phyloP scores from a whole-genome alignment of 35 echinoderm and acorn worm genomes.

The Acanthaster planci region DNA sequence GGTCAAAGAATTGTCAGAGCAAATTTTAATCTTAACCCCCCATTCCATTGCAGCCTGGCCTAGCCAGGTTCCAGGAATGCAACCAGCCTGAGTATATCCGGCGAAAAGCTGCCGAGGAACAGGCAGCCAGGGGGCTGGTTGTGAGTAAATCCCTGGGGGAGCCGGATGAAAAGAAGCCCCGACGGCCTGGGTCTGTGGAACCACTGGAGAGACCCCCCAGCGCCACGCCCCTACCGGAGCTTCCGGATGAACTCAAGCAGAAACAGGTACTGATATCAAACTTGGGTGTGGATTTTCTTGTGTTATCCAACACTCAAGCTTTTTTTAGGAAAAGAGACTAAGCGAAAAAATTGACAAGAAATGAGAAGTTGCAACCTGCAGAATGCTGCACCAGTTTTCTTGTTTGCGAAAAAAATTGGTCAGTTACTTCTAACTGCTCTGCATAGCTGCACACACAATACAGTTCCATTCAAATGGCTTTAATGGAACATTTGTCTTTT shows the following conservation, averaged over 20 bases:
- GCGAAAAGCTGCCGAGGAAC: conserved; percentile 85
- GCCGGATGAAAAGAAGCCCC: conserved; percentile 84
- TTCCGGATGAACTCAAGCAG: conserved; percentile 83
- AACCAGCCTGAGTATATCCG: conserved; percentile 93
- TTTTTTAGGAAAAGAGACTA: too few species aligned
- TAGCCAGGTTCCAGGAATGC: conserved; percentile 80
- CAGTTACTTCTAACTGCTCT: too few species aligned
- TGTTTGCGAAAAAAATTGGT: too few species aligned
- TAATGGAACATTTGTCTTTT: too few species aligned
- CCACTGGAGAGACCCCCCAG: conserved; percentile 82
- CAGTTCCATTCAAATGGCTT: too few species aligned
- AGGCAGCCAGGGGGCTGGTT: conserved; percentile 40
- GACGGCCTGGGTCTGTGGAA: conserved; percentile 73
- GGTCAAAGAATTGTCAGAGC: too few species aligned
- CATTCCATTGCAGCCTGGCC: conserved; percentile 63
- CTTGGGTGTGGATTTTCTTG: too few species aligned
- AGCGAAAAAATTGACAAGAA: too few species aligned
- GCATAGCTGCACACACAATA: too few species aligned
- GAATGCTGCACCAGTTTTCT: too few species aligned
- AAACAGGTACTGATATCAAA: conserved; percentile 65
- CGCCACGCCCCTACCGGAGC: conserved; percentile 73
- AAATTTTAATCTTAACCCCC: neutral
- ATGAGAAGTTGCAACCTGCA: too few species aligned
- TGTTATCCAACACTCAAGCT: too few species aligned
- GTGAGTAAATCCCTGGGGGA: conserved; percentile 42